Percentiles rank a stretch among this genome's conserved stretches.
Evolutionary conservation across 2,797 vertebrate genomes (phyloP).

Genomic region (Balearica regulorum): DNA sequence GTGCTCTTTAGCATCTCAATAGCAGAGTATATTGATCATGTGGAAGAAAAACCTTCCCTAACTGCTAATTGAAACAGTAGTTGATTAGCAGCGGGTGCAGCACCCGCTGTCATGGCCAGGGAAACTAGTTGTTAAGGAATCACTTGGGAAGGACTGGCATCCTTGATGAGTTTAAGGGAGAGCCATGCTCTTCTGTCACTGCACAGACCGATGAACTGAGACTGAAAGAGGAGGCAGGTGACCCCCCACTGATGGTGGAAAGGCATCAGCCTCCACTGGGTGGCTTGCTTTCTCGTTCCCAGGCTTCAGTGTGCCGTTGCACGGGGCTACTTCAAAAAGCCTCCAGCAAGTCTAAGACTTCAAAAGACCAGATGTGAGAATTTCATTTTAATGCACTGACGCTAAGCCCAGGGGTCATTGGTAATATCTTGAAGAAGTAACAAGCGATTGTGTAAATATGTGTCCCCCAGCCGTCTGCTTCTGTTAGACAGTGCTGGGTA

Average conservation of each 20-base stretch:
- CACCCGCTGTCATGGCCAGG: background rate
- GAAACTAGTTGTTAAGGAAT: background rate
- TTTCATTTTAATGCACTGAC: constrained; percentile 15
- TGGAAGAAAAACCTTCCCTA: background rate
- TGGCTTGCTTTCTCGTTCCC: background rate
- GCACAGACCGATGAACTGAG: background rate
- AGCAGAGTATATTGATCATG: background rate
- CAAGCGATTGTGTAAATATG: constrained; percentile 61
- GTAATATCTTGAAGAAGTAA: constrained; percentile 64
- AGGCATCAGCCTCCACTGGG: background rate
- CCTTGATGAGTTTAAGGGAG: background rate
- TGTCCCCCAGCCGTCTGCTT: constrained; percentile 35
- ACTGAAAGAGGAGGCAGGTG: background rate
- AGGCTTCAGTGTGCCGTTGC: background rate
- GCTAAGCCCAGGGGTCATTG: constrained; percentile 53
- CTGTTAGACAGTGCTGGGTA: constrained; percentile 53
- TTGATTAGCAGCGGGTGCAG: background rate
- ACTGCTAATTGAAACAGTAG: background rate
- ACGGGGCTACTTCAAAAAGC: background rate
- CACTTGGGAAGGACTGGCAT: background rate
- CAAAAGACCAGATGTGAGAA: constrained; percentile 41
- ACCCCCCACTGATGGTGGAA: background rate
- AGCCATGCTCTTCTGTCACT: background rate
- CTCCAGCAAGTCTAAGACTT: constrained; percentile 21
- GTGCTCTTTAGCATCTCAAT: background rate